Percentiles rank a stretch among this genome's conserved stretches.
These are phyloP conservation scores for Cremastinae sp. DNA, from an alignment of 2,888 invertebrate species.

Conservation along the genomic window DNA sequence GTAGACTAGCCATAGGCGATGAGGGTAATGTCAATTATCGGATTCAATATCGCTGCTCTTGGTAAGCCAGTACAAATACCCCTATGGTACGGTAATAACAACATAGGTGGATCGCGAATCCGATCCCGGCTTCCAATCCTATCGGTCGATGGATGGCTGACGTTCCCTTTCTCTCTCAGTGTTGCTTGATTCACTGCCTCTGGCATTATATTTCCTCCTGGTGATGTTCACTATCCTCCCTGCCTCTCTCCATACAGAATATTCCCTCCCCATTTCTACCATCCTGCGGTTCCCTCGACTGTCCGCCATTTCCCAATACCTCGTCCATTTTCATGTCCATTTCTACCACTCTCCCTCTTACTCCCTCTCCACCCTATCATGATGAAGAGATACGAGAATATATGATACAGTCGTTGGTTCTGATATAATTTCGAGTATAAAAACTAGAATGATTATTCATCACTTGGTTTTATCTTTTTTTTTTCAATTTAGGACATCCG, in stretches of 20 bases:
- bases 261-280: constrained; percentile 37
- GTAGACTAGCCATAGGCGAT: constrained; percentile 55
- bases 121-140: constrained; percentile 73
- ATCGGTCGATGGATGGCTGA: constrained; percentile 74
- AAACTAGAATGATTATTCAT: too few relatives aligned
- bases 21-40: constrained; percentile 78
- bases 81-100: constrained; percentile 78
- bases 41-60: constrained; percentile 79
- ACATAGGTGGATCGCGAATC: constrained; percentile 77
- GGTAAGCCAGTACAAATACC: constrained; percentile 80
- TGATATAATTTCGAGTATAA: too few relatives aligned
- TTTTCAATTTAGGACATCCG: too few relatives aligned
- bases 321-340: constrained; percentile 55
- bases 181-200: constrained; percentile 67
- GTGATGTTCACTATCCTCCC: constrained; percentile 48
- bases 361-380: neutral
- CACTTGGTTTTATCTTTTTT: too few relatives aligned
- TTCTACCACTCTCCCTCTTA: constrained; percentile 14
- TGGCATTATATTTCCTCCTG: constrained; percentile 65
- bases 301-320: constrained; percentile 53
- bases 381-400: too few relatives aligned
- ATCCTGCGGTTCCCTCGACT: constrained; percentile 44
- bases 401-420: too few relatives aligned
- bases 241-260: constrained; percentile 28
- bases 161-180: too few relatives aligned